Base-by-base conservation (phyloP, 1,140 invertebrate genomes). In the Trypoxylus dichotomus region DNA sequence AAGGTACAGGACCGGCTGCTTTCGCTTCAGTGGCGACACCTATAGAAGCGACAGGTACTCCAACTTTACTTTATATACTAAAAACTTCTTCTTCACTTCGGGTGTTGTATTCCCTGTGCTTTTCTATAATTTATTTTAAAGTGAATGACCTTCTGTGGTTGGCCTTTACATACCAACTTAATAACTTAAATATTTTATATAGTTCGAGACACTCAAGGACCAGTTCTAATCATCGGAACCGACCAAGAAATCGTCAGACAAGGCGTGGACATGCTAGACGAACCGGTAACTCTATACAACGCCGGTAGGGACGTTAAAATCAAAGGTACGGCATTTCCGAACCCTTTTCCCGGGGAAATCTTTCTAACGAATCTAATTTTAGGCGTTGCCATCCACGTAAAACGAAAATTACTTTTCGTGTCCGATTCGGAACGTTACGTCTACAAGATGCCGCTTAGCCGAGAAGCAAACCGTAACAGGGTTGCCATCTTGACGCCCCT, bases 351-450 rank as follows among this genome's bases (percentile, higher is more conserved):
- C 32, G 5, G 32, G 32, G 0, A 37, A 37, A 37, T 37, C 5
- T 37, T 7, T 37, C 32, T 7, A 37, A 37, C 2, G 2, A 37
- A 37, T 37, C 32, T 8, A 37, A 37, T 37, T 68, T 11, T 11
- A 93, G 95, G 94, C 68, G 89, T 95, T 19, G 93, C 92, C 3
- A 88, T 96, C 21, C 92, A 95, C 83, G 89, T 95, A 1, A 88
- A 88, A 0, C 90, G 90, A 43, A 89, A 93, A 71, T 86, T 92
- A 2, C 81, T 96, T 15, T 95, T 95, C 83, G 87, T 96, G 0
- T 91, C 94, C 1, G 93, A 95, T 80, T 90, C 92, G 0, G 43
- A 24, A 74, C 91, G 92, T 37, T 88, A 88, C 76, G 88, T 94
- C 0, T 90, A 90, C 79, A 88, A 88, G 27, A 88, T 88, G 0